Conservation (phyloP, 2,113 vertebrate genomes). For the Nipponia nippon region DNA sequence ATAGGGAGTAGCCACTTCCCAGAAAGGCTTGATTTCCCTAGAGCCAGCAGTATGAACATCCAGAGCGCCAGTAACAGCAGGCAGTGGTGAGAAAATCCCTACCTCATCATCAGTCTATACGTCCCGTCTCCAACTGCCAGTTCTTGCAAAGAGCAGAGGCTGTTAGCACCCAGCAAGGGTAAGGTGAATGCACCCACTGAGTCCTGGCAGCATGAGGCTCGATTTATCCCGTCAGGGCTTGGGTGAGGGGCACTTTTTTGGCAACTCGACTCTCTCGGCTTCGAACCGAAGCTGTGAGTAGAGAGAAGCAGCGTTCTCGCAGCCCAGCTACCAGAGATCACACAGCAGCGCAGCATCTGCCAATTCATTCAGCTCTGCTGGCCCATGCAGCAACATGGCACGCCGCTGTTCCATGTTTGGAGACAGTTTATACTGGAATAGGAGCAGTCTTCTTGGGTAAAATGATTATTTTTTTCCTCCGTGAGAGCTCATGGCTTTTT, state of each 20-base stretch:
- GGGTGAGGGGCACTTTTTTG: neutral
- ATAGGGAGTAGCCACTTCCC: conserved; percentile 68
- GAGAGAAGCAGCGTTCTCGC: neutral
- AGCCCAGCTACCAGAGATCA: neutral
- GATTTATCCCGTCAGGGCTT: accelerated
- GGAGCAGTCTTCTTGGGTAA: neutral
- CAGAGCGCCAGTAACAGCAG: conserved; percentile 28
- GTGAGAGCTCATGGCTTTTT: neutral
- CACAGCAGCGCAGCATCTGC: conserved; percentile 18
- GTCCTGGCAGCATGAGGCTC: neutral
- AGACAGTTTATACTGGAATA: conserved; percentile 45
- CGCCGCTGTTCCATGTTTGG: conserved; percentile 19
- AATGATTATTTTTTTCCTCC: conserved; percentile 21
- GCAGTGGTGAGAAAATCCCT: conserved; percentile 38
- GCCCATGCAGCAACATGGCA: conserved; percentile 36
- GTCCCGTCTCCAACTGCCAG: neutral
- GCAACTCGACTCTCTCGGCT: neutral
- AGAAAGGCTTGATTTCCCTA: conserved; percentile 64
- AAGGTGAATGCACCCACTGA: neutral
- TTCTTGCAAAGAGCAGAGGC: neutral
- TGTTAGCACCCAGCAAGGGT: neutral
- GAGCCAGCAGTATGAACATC: conserved; percentile 50
- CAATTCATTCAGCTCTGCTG: conserved; percentile 58
- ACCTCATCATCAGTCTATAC: conserved; percentile 9
- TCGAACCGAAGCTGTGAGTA: neutral